Conservation (phyloP, 2,113 vertebrate species). For the Leucopternis melanops region DNA sequence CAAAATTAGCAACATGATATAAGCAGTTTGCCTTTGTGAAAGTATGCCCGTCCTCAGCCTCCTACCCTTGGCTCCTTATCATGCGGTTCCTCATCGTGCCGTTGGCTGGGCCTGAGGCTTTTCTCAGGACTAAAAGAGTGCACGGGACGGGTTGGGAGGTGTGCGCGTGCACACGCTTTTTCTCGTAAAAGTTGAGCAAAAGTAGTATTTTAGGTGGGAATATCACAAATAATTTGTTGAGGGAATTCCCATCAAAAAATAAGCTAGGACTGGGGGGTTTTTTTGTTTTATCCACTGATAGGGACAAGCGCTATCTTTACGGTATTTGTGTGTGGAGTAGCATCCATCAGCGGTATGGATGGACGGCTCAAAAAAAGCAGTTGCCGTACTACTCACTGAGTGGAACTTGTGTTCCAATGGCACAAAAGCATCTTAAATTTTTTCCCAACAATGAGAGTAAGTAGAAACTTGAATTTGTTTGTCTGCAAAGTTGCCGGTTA, state of each 20-base stretch:
- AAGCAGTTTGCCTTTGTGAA: background rate
- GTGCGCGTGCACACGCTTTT: fast-evolving
- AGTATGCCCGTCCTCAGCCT: background rate
- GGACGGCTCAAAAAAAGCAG: background rate
- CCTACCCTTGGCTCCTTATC: background rate
- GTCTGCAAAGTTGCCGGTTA: background rate
- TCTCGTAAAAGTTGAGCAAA: background rate
- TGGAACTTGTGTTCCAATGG: background rate
- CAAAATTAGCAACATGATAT: conserved; percentile 15
- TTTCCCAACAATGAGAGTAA: background rate
- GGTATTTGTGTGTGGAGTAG: fast-evolving
- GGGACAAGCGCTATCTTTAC: fast-evolving
- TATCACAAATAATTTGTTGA: fast-evolving
- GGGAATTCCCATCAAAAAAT: background rate
- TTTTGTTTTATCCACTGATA: background rate
- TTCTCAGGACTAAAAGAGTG: background rate
- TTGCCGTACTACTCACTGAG: background rate
- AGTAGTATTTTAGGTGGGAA: background rate
- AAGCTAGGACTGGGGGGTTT: background rate
- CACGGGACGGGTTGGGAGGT: fast-evolving
- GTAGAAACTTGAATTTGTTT: background rate
- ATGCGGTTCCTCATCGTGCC: fast-evolving
- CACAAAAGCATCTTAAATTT: background rate
- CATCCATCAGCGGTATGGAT: background rate
- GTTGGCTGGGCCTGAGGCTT: background rate